phyloP scores from a whole-genome alignment of 2,797 vertebrate genomes.

The Cynopterus sphinx region DNA sequence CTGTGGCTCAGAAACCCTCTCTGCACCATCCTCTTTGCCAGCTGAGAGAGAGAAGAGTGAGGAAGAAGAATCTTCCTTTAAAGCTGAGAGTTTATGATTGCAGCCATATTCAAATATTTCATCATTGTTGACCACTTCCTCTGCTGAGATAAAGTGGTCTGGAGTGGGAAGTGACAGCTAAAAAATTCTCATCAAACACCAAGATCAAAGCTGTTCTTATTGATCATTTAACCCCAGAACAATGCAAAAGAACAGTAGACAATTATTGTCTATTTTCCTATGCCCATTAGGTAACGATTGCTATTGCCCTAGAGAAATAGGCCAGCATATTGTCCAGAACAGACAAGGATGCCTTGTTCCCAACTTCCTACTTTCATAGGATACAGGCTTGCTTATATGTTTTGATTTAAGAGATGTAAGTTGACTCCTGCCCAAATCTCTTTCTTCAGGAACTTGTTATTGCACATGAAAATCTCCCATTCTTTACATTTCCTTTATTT shows the following conservation, averaged over 20 bases:
- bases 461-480: background rate
- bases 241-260: background rate
- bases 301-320: background rate
- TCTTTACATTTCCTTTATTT: background rate
- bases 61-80: background rate
- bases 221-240: background rate
- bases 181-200: background rate
- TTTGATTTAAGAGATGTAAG: constrained; percentile 25
- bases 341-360: background rate
- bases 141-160: background rate
- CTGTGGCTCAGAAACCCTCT: background rate
- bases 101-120: background rate
- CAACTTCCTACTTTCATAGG: background rate
- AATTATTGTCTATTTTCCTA: background rate
- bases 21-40: background rate
- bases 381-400: background rate
- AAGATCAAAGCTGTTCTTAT: background rate
- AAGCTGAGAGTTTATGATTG: background rate
- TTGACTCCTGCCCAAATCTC: background rate
- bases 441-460: background rate
- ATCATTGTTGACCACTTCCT: background rate
- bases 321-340: background rate
- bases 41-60: background rate
- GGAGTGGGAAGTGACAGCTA: background rate
- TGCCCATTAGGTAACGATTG: background rate